These are phyloP conservation scores for Eriosoma lanigerum DNA, from an alignment of 1,140 invertebrate genomes.

Conservation along the genomic window DNA sequence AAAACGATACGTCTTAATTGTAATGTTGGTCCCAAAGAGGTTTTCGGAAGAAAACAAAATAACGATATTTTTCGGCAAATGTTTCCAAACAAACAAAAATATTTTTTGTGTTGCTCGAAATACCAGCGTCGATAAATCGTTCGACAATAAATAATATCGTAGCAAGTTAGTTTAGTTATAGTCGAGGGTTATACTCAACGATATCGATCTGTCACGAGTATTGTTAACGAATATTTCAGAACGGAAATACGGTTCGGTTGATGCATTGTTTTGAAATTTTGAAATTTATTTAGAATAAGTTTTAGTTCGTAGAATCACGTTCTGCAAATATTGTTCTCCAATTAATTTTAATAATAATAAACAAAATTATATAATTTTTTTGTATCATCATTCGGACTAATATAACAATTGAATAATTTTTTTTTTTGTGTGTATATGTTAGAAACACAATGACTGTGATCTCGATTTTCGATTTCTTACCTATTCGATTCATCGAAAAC, in stretches of 20 bases:
- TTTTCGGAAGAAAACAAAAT: slow-evolving; percentile 14
- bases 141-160: too few species aligned
- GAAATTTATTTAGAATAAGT: slow-evolving; percentile 10
- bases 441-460: background rate
- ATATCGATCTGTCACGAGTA: slow-evolving; percentile 3
- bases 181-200: background rate
- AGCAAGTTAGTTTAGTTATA: too few species aligned
- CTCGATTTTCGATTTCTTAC: slow-evolving; percentile 8
- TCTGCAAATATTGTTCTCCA: background rate
- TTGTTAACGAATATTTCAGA: background rate
- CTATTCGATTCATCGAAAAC: background rate
- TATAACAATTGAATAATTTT: too few species aligned
- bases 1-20: slow-evolving; percentile 13
- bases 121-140: background rate
- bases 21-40: background rate
- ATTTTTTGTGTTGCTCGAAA: background rate
- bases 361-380: too few species aligned
- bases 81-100: background rate
- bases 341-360: background rate
- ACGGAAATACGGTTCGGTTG: slow-evolving; percentile 11
- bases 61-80: background rate
- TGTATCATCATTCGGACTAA: background rate
- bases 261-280: background rate
- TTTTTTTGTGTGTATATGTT: too few species aligned
- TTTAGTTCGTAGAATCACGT: background rate